Conservation (phyloP, 2,113 vertebrate species). For the Euleptes europaea region DNA sequence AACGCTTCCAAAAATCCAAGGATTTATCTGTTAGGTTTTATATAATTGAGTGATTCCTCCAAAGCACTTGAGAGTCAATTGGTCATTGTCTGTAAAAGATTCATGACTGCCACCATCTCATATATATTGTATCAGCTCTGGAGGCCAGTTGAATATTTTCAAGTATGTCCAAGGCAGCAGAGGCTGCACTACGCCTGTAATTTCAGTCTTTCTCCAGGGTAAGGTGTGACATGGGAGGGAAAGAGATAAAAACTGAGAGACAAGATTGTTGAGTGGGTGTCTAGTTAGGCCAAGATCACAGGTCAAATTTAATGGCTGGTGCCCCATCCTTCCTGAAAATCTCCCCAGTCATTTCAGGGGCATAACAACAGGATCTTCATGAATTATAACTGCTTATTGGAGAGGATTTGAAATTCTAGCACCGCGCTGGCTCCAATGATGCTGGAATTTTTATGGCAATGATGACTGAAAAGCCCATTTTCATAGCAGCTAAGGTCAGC, state of each 20-base stretch:
- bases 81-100: too few relatives aligned
- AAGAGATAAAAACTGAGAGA: neutral
- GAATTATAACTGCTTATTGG: conserved; percentile 1
- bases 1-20: neutral
- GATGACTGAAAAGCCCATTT: conserved; percentile 59
- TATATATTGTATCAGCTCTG: too few relatives aligned
- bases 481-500: conserved; percentile 74
- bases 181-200: too few relatives aligned
- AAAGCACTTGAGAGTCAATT: neutral
- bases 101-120: too few relatives aligned
- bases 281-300: too few relatives aligned
- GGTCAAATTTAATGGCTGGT: neutral
- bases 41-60: neutral
- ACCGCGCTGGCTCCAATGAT: neutral
- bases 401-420: conserved; percentile 21
- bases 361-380: neutral
- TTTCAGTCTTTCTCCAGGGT: neutral
- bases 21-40: neutral
- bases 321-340: conserved; percentile 39
- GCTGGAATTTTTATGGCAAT: conserved; percentile 51
- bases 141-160: too few relatives aligned
- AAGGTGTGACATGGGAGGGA: neutral
- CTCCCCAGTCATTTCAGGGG: conserved; percentile 36
- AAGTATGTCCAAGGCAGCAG: too few relatives aligned
- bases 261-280: neutral